Percentiles rank a stretch among this genome's conserved stretches.
Evolutionary conservation across 2,888 invertebrate species (phyloP).

Genomic region (Tenthredo scrophulariae): DNA sequence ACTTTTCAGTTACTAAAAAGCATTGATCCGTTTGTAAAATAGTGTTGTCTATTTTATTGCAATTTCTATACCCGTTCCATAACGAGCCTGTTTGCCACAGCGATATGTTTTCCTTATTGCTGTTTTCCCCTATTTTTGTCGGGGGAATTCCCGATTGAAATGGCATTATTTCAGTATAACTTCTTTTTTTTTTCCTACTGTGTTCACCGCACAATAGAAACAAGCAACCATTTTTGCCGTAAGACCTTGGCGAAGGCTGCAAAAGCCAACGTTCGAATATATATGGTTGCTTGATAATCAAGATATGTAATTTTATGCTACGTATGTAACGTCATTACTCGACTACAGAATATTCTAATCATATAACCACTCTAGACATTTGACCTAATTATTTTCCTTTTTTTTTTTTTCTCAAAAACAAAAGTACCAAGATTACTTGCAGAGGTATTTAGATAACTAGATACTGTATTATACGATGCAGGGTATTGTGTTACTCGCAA

Average conservation of each 20-base stretch:
- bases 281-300: slow-evolving; percentile 11
- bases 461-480: too few species aligned
- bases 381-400: too few species aligned
- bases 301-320: slow-evolving; percentile 3
- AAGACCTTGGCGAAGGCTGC: background rate
- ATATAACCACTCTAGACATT: too few species aligned
- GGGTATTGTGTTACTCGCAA: too few species aligned
- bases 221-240: background rate
- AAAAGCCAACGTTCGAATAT: background rate
- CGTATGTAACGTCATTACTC: background rate
- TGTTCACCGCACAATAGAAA: background rate
- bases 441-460: too few species aligned
- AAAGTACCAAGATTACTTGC: too few species aligned
- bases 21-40: background rate
- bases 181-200: background rate
- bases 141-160: background rate
- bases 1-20: background rate
- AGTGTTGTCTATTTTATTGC: background rate
- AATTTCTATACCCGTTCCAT: background rate
- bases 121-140: background rate
- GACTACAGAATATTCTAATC: background rate
- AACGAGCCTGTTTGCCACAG: background rate
- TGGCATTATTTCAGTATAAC: background rate
- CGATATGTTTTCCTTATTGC: background rate
- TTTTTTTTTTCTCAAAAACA: too few species aligned